A percentile compares a stretch with the other conserved stretches of the same genome.
Evolutionary conservation across 2,888 invertebrate genomes (phyloP).

Genomic region (Dynastes maya): DNA sequence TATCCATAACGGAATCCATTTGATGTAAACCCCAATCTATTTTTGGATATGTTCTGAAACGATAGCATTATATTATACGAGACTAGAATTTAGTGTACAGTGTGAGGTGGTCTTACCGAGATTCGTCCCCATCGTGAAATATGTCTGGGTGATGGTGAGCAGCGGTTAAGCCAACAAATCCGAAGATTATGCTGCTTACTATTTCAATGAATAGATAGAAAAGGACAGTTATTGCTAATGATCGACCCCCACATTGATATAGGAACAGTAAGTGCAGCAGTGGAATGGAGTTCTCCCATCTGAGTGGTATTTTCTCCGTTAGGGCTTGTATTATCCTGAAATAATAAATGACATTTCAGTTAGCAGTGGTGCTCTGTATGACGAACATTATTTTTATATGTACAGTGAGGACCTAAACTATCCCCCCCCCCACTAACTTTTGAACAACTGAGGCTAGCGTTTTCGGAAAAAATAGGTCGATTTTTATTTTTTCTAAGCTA

Average conservation of each 20-base stretch:
- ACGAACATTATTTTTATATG: not conserved
- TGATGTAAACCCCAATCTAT: conserved; percentile 87
- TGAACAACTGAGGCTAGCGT: too few relatives aligned
- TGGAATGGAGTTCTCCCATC: conserved; percentile 66
- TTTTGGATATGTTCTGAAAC: conserved; percentile 69
- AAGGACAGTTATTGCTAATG: conserved; percentile 66
- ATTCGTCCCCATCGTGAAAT: conserved; percentile 85
- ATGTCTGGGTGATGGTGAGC: conserved; percentile 88
- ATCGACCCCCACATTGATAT: conserved; percentile 66
- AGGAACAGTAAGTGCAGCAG: conserved; percentile 70
- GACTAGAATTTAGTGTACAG: not conserved
- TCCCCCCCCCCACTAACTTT: too few relatives aligned
- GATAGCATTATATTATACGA: conserved; percentile 37
- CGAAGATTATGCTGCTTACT: conserved; percentile 76
- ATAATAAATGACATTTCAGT: conserved; percentile 15
- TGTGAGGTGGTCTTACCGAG: conserved; percentile 70
- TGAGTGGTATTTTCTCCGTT: conserved; percentile 41
- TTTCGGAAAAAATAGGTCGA: too few relatives aligned
- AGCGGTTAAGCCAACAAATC: conserved; percentile 79
- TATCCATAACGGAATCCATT: conserved; percentile 83
- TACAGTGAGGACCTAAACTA: not conserved
- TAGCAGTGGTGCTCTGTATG: not conserved
- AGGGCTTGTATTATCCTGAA: conserved; percentile 55
- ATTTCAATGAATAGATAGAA: conserved; percentile 78
- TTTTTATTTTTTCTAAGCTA: too few relatives aligned